These are phyloP conservation scores for Drosophila insularis DNA, from an alignment of 1,140 invertebrate genomes.

Conservation along the genomic window DNA sequence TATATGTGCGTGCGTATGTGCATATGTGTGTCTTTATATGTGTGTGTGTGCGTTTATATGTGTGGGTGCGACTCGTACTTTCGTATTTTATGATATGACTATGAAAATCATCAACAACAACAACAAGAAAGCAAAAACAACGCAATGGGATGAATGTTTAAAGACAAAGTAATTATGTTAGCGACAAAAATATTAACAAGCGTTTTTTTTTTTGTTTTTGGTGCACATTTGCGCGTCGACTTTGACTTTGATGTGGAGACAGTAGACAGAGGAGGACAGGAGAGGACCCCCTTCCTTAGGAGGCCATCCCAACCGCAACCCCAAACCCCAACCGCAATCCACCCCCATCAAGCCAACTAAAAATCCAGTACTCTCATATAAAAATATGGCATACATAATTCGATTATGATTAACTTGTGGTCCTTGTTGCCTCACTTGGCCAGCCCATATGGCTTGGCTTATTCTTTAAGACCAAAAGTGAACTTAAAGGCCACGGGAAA, in stretches of 20 bases:
- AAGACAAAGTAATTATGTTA: constrained; percentile 55
- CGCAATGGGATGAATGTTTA: constrained; percentile 23
- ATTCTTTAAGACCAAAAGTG: neutral
- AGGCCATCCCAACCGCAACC: neutral
- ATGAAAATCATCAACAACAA: constrained; percentile 6
- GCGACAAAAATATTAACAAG: constrained; percentile 56
- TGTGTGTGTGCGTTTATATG: neutral
- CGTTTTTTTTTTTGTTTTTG: neutral
- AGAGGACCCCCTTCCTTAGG: neutral
- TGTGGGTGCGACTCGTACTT: constrained; percentile 11
- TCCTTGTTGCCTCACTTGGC: neutral
- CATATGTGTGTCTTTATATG: neutral
- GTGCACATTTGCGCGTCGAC: constrained; percentile 13
- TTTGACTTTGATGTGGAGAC: constrained; percentile 19
- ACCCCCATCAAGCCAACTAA: neutral
- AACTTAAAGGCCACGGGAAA: neutral
- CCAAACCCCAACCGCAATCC: neutral
- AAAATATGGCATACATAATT: constrained; percentile 24
- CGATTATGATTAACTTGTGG: constrained; percentile 37
- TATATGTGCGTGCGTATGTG: neutral
- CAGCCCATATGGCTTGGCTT: constrained; percentile 4
- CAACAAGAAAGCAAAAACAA: constrained; percentile 33
- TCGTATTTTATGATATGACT: constrained; percentile 33
- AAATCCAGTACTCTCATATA: neutral
- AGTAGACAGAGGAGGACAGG: neutral